phyloP scores from a whole-genome alignment of 2,113 vertebrate species.

The Stegostoma tigrinum region DNA sequence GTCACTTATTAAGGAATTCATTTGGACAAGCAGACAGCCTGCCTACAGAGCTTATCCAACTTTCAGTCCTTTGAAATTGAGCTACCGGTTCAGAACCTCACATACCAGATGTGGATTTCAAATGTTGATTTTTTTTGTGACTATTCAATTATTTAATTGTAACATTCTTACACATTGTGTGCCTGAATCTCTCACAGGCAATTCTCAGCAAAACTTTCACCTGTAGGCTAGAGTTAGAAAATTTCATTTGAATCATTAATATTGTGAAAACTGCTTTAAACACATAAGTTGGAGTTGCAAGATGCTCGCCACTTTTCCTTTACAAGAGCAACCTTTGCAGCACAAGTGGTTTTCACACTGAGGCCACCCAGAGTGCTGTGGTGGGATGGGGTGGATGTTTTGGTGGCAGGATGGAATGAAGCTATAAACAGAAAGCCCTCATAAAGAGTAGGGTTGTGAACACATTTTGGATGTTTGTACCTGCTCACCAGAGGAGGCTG shows the following conservation, averaged over 20 bases:
- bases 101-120: background rate
- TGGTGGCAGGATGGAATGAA: background rate
- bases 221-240: background rate
- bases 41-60: background rate
- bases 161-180: background rate
- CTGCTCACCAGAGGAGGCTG: too few relatives aligned
- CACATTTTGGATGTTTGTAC: background rate
- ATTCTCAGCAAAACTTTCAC: background rate
- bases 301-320: background rate
- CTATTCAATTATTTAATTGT: constrained; percentile 1
- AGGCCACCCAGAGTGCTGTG: constrained; percentile 12
- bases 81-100: background rate
- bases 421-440: background rate
- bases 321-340: background rate
- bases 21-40: background rate
- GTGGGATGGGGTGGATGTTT: background rate
- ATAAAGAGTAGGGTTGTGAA: background rate
- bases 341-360: background rate
- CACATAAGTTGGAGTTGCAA: background rate
- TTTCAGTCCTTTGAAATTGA: background rate
- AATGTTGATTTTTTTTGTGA: background rate
- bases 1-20: background rate
- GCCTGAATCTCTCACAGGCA: background rate
- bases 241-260: background rate
- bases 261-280: background rate